Evolutionary conservation across 2,113 vertebrate genomes (phyloP).

Genomic region (Atherinomorus stipes): DNA sequence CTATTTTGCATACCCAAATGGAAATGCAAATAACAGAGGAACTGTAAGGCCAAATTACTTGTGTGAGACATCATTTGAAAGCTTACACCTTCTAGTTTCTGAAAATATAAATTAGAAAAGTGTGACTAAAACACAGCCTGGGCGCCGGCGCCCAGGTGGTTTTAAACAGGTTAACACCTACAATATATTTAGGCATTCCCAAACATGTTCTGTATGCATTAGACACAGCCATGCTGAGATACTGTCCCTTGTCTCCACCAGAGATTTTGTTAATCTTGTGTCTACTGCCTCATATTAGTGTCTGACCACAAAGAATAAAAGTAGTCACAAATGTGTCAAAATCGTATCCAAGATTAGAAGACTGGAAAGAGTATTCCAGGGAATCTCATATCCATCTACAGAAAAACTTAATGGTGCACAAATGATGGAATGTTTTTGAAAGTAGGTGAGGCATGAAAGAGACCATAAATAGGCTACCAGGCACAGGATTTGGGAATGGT

Average conservation of each 20-base stretch:
- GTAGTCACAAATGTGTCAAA: conserved; percentile 64
- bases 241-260: neutral
- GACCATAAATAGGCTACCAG: conserved; percentile 73
- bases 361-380: conserved; percentile 63
- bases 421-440: conserved; percentile 77
- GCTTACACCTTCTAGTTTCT: too few species aligned
- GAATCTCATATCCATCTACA: conserved; percentile 68
- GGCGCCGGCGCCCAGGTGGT: too few species aligned
- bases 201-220: neutral
- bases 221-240: conserved; percentile 2
- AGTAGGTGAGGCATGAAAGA: conserved; percentile 74
- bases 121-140: too few species aligned
- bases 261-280: conserved; percentile 37
- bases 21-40: too few species aligned
- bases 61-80: too few species aligned
- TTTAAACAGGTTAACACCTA: conserved; percentile 14
- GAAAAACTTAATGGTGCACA: conserved; percentile 74
- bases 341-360: conserved; percentile 57
- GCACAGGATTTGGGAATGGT: conserved; percentile 56
- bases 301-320: conserved; percentile 42
- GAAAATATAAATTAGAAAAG: too few species aligned
- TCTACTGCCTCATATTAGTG: conserved; percentile 27
- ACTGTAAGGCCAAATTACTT: too few species aligned
- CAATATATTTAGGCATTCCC: conserved; percentile 17
- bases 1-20: too few species aligned